These are phyloP conservation scores for Betta splendens DNA, from an alignment of 2,797 vertebrate species.

Conservation along the genomic window DNA sequence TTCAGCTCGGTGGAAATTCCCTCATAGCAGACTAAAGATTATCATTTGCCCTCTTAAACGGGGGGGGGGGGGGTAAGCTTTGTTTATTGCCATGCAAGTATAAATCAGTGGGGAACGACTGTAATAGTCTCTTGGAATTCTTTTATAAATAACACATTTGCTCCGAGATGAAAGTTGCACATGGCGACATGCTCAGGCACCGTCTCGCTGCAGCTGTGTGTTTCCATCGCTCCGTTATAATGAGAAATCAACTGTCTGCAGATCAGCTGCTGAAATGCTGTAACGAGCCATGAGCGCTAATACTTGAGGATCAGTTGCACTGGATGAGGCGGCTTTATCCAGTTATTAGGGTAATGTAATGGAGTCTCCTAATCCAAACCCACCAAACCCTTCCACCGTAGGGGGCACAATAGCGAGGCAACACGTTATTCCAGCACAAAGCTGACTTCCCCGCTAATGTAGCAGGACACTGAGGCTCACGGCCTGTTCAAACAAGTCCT, in stretches of 20 bases:
- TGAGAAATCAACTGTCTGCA: constrained; percentile 76
- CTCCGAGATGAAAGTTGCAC: constrained; percentile 54
- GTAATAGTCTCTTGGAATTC: constrained; percentile 49
- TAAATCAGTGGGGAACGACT: constrained; percentile 46
- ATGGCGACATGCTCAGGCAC: constrained; percentile 43
- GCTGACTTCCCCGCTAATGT: constrained; percentile 75
- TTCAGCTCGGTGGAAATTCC: constrained; percentile 74
- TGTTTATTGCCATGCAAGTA: constrained; percentile 61
- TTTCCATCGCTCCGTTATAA: constrained; percentile 66
- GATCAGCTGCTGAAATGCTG: constrained; percentile 73
- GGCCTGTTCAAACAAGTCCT: constrained; percentile 84
- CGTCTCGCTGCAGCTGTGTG: constrained; percentile 54
- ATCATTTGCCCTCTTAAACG: constrained; percentile 73
- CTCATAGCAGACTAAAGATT: constrained; percentile 75
- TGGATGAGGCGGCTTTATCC: constrained; percentile 81
- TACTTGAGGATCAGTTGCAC: constrained; percentile 79
- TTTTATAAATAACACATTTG: constrained; percentile 46
- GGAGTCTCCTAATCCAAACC: constrained; percentile 81
- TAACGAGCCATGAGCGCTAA: constrained; percentile 77
- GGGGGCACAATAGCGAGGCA: constrained; percentile 78
- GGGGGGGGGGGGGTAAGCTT: constrained; percentile 60
- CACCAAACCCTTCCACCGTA: constrained; percentile 77
- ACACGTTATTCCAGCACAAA: constrained; percentile 77
- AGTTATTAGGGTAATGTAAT: constrained; percentile 85
- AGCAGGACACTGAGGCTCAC: constrained; percentile 73